These are phyloP conservation scores for Cichladusa arquata DNA, from an alignment of 2,113 vertebrate genomes.

Conservation along the genomic window DNA sequence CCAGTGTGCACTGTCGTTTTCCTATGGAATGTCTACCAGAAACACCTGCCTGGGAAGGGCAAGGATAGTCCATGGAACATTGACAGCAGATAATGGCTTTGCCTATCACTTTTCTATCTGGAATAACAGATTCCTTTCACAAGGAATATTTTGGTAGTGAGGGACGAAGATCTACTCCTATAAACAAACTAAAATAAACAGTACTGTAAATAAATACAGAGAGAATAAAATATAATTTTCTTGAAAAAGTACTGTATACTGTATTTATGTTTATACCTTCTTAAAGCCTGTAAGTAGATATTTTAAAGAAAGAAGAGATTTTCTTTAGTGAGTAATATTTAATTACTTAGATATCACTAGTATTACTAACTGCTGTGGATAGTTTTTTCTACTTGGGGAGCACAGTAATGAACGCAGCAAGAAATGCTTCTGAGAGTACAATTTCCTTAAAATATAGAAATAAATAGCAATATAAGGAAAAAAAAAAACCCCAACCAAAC, in stretches of 20 bases:
- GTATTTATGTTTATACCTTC: background rate
- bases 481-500: background rate
- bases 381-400: background rate
- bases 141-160: background rate
- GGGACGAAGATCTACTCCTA: background rate
- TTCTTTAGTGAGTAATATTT: background rate
- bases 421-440: background rate
- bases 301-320: background rate
- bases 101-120: background rate
- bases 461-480: background rate
- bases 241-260: background rate
- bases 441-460: background rate
- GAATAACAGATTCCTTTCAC: background rate
- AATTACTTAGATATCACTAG: background rate
- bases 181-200: background rate
- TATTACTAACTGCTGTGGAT: background rate
- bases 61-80: background rate
- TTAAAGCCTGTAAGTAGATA: background rate
- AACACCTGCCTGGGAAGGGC: background rate
- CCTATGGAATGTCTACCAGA: background rate
- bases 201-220: background rate
- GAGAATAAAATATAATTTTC: background rate
- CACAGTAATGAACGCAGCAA: fast-evolving
- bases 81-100: background rate
- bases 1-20: background rate